phyloP scores from a whole-genome alignment of 2,113 vertebrate species.

The Jacana jacana region DNA sequence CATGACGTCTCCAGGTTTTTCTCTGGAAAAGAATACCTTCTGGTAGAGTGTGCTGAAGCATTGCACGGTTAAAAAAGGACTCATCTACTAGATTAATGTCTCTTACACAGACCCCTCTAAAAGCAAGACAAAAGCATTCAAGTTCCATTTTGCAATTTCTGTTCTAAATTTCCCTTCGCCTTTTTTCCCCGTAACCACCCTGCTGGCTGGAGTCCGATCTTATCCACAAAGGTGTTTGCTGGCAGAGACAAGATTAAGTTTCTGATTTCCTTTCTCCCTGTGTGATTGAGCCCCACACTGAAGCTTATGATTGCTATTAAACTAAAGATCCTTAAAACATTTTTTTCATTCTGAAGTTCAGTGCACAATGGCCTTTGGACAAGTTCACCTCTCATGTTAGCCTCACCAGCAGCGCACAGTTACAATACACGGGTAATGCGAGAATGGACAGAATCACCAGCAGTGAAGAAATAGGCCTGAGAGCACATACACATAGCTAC shows the following conservation, averaged over 20 bases:
- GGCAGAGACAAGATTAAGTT: constrained; percentile 12
- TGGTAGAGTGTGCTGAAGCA: neutral
- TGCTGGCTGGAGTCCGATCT: constrained; percentile 6
- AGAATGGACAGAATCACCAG: neutral
- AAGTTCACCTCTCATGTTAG: neutral
- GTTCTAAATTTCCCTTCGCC: constrained; percentile 1
- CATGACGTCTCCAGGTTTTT: neutral
- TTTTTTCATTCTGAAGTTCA: neutral
- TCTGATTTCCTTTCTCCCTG: neutral
- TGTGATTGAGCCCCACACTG: neutral
- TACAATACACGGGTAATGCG: neutral
- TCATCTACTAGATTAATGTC: neutral
- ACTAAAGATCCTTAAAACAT: neutral
- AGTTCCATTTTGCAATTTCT: constrained; percentile 17
- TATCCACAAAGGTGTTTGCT: constrained; percentile 28
- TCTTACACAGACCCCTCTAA: neutral
- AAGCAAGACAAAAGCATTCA: neutral
- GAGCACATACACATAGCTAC: neutral
- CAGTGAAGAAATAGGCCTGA: neutral
- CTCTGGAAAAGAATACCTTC: neutral
- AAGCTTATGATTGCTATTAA: neutral
- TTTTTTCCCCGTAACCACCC: neutral
- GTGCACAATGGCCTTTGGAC: neutral
- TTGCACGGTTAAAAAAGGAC: neutral
- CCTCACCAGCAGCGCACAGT: neutral